Base-by-base conservation (phyloP, 2,113 vertebrate genomes). In the Acrocephalus kingi region DNA sequence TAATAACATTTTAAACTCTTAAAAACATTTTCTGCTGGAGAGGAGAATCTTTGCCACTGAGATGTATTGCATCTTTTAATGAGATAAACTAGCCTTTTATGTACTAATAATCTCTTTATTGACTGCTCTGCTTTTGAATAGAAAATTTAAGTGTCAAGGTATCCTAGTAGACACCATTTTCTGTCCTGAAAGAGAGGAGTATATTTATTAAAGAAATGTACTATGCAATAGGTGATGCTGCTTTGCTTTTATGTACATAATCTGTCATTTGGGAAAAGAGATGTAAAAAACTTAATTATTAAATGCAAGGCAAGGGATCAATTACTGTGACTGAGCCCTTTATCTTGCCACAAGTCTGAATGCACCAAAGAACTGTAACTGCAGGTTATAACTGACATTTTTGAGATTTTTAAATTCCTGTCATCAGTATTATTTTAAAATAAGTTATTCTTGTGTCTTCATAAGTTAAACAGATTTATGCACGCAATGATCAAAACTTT, bases 61-160 rank as follows among this genome's bases (percentile, higher is more conserved):
- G 87, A 62, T 58, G 3, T 75, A 27, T 87, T 78, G 14, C 39
- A 49, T 61, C 28, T 86, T 96, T 74, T 90, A 93, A 77, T 92
- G 45, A 93, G 11, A 56, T 33, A 66, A 87, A 52, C 17, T 48
- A 35, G 77, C 20, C 31, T 64, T 90, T 45, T 86, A 35, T 28
- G 56, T 80, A 66, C 41, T 89, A 88, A 68, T 89, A 64, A 78
- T 69, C 31, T 96, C 43, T 68, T 77, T 93, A 90, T 82, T 87
- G 56, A 91, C 67, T 90, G 20, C 16, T 78, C 48, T 63, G 66
- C 80, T 90, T 92, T 75, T 1, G 7, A 67, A 87, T 92, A 77
- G 46, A 84, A 87, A 81, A 94, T 69, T 41, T 72, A 76, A 88
- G 58, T 85, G 69, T 86, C 46, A 91, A 4, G 8, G 31, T 91